Evolutionary conservation across 2,888 invertebrate genomes (phyloP).

Genomic region (Gnatocerus cornutus): DNA sequence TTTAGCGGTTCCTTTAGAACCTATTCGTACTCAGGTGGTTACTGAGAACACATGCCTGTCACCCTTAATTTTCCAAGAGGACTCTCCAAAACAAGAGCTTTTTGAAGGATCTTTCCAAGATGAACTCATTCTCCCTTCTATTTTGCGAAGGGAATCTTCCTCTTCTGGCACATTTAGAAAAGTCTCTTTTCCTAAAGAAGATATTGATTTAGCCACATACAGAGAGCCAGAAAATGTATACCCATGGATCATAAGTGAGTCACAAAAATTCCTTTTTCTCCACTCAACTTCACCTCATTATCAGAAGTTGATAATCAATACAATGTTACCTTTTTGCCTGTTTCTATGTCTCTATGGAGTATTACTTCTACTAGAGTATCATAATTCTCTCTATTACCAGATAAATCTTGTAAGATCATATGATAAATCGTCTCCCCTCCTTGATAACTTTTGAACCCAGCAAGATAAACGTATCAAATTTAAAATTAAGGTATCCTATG

Average conservation of each 20-base stretch:
- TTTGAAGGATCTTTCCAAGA: conserved; percentile 47
- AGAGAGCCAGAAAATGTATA: conserved; percentile 58
- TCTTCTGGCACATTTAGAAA: conserved; percentile 46
- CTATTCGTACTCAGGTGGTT: conserved; percentile 47
- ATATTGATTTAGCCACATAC: conserved; percentile 56
- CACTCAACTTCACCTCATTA: no score
- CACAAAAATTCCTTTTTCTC: no score
- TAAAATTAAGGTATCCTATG: no score
- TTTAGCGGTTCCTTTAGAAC: conserved; percentile 59
- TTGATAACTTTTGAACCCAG: no score
- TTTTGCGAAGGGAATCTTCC: conserved; percentile 58
- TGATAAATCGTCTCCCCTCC: no score
- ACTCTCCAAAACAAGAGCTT: conserved; percentile 46
- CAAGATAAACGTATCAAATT: no score
- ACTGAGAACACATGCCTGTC: background rate
- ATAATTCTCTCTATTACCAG: no score
- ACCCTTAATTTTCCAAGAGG: background rate
- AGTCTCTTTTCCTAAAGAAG: conserved; percentile 61
- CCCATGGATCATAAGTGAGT: conserved; percentile 60
- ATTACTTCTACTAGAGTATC: no score
- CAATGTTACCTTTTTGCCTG: no score
- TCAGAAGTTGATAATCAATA: no score
- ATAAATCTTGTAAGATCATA: no score
- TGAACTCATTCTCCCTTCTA: conserved; percentile 52
- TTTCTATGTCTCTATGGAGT: no score